Conservation (phyloP, 2,113 vertebrate genomes). For the Progne subis region DNA sequence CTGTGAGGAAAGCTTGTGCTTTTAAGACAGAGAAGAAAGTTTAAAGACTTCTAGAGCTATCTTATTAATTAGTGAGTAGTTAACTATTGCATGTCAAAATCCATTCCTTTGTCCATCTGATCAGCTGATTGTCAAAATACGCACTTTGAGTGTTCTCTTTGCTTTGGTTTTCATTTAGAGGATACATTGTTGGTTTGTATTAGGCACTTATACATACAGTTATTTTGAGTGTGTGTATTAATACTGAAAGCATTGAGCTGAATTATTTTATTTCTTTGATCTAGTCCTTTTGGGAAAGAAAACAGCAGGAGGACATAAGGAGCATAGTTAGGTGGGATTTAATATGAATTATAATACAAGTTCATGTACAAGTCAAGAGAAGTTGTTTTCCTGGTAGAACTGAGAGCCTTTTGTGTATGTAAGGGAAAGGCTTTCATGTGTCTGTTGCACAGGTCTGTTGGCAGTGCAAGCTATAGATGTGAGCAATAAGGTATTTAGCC, state of each 20-base stretch:
- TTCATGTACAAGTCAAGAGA: background rate
- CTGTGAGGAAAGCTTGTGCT: background rate
- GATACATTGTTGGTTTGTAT: accelerated
- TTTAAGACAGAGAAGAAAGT: background rate
- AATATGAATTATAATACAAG: background rate
- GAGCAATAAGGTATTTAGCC: background rate
- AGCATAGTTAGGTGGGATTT: background rate
- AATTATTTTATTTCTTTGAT: background rate
- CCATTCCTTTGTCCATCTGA: background rate
- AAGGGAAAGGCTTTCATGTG: background rate
- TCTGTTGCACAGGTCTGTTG: background rate
- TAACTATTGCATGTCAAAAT: background rate
- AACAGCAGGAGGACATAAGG: background rate
- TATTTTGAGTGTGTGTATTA: background rate
- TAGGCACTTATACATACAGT: background rate
- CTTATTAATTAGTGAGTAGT: background rate
- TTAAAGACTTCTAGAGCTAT: background rate
- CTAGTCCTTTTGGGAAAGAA: background rate
- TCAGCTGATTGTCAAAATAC: background rate
- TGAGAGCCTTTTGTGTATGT: background rate
- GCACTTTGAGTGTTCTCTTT: background rate
- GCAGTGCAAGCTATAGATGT: background rate
- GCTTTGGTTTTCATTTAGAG: background rate
- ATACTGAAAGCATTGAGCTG: background rate
- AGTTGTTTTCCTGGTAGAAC: background rate